Evolutionary conservation across 2,888 invertebrate genomes (phyloP).

Genomic region (Ptychoptera contaminata): DNA sequence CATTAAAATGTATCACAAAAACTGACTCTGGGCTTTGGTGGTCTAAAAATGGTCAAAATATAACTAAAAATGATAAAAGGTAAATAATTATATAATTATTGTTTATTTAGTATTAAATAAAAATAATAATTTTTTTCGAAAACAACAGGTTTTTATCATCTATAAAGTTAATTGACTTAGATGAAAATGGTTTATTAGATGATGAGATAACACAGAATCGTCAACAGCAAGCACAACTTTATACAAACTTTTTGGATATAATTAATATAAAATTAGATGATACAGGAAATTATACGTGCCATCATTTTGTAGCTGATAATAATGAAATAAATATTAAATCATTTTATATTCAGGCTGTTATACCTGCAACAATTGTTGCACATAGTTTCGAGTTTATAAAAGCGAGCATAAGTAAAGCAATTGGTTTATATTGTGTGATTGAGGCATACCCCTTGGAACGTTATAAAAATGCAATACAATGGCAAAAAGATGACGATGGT

Average conservation of each 20-base stretch:
- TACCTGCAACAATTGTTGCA: conserved; percentile 32
- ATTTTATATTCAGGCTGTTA: conserved; percentile 29
- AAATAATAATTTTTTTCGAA: not conserved
- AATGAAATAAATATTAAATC: conserved; percentile 20
- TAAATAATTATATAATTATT: conserved; percentile 14
- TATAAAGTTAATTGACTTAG: conserved; percentile 4
- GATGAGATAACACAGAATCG: conserved; percentile 10
- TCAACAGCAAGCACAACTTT: conserved; percentile 28
- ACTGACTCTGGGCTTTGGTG: conserved; percentile 37
- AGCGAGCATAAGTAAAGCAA: conserved; percentile 35
- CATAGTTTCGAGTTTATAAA: conserved; percentile 31
- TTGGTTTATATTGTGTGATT: conserved; percentile 37
- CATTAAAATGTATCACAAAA: conserved; percentile 38
- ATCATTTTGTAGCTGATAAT: conserved; percentile 29
- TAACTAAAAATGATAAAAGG: conserved; percentile 35
- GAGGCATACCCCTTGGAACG: conserved; percentile 41
- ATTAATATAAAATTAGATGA: conserved; percentile 37
- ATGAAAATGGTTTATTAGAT: conserved; percentile 7
- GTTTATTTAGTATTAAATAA: not conserved
- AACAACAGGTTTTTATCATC: not conserved
- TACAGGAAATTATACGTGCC: conserved; percentile 44
- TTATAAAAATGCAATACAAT: conserved; percentile 25
- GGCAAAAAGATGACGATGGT: conserved; percentile 39
- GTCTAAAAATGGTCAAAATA: conserved; percentile 38
- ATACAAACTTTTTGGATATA: conserved; percentile 35